A percentile compares a stretch with the other conserved stretches of the same genome.
Conservation (phyloP, 2,113 vertebrate species). For the Ginglymostoma cirratum region DNA sequence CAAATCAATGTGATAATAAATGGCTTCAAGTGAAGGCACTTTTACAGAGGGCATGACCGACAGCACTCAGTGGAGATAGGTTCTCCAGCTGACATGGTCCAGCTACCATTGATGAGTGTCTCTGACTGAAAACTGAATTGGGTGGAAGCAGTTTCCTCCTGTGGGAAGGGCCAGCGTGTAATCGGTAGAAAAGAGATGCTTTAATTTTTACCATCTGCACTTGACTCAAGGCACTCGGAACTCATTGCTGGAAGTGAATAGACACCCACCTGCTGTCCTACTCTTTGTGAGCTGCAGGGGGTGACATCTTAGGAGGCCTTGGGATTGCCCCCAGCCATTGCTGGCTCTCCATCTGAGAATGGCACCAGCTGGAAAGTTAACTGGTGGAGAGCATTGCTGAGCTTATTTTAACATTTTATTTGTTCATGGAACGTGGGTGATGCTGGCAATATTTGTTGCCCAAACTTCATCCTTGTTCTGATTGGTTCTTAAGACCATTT, state of each 20-base stretch:
- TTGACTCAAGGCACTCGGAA: background rate
- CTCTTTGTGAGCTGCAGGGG: background rate
- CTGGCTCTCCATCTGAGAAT: background rate
- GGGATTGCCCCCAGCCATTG: background rate
- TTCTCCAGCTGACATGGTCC: background rate
- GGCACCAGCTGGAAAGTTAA: background rate
- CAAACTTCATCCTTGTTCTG: too few species aligned
- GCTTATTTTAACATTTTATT: background rate
- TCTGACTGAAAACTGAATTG: background rate
- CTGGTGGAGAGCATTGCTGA: background rate
- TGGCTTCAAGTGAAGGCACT: constrained; percentile 21
- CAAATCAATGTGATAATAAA: constrained; percentile 20
- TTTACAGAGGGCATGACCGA: background rate
- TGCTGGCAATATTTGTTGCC: too few species aligned
- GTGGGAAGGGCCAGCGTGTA: background rate
- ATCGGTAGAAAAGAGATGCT: background rate
- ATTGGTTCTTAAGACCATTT: too few species aligned
- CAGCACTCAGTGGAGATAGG: background rate
- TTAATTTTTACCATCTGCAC: background rate
- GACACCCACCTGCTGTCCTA: background rate
- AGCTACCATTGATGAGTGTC: background rate
- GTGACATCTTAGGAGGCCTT: background rate
- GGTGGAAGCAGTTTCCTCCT: background rate
- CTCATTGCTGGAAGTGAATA: background rate
- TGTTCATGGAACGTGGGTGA: too few species aligned